phyloP scores from a whole-genome alignment of 2,113 vertebrate species.

The Hiodon tergisus region DNA sequence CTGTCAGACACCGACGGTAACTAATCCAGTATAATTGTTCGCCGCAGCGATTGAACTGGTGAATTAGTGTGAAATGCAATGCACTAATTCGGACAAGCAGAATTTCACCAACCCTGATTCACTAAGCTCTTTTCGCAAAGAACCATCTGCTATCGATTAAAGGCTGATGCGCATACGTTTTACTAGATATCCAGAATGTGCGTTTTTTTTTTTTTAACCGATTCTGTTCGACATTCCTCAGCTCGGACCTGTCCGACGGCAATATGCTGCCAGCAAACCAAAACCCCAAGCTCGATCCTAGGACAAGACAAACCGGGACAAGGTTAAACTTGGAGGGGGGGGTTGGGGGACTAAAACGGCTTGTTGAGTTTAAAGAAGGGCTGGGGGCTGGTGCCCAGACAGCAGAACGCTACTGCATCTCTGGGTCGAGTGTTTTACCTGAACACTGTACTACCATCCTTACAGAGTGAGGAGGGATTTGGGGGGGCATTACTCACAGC shows the following conservation, averaged over 20 bases:
- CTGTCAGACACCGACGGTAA: too few species aligned
- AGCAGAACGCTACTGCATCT: too few species aligned
- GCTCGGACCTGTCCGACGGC: neutral
- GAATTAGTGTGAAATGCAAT: too few species aligned
- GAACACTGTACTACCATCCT: too few species aligned
- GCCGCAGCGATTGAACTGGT: too few species aligned
- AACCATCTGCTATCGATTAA: neutral
- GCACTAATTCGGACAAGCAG: neutral
- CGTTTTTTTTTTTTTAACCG: neutral
- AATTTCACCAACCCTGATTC: neutral
- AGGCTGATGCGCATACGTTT: neutral
- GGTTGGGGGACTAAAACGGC: too few species aligned
- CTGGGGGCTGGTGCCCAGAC: too few species aligned
- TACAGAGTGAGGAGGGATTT: too few species aligned
- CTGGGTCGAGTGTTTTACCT: too few species aligned
- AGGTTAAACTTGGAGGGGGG: neutral
- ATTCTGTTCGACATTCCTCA: neutral
- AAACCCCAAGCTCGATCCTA: neutral
- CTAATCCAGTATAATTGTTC: too few species aligned
- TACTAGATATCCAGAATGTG: neutral
- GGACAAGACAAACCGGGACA: neutral
- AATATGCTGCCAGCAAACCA: neutral
- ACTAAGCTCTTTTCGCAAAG: neutral
- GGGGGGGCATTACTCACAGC: conserved; percentile 60
- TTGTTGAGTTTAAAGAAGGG: too few species aligned